Base-by-base conservation (phyloP, 2,888 invertebrate genomes). In the Eulithis testata region DNA sequence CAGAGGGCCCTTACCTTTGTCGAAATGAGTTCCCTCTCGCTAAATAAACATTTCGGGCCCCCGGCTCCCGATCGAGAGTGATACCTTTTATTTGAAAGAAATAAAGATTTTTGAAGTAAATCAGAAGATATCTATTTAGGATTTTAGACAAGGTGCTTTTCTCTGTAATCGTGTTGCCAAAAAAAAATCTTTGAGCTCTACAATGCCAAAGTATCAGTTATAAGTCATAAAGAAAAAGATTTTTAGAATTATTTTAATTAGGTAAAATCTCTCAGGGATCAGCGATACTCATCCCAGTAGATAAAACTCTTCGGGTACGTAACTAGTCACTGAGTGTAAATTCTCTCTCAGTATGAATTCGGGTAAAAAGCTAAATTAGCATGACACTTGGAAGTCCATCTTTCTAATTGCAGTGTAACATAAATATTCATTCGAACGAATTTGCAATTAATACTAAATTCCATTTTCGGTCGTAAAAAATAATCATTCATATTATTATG, bases 311-410 rank as follows among this genome's bases (percentile, higher is more conserved):
- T 40, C 9, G 9, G 8, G 4, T 40, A 40, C 21, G 8, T 40
- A 11, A 40, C 8, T 40, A 21, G 49, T 44, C 3, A 49, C 49
- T n/a, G 9, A 21, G 3, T 21, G 49, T 50, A 27, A 37, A 45
- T 44, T 14, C 21, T 45, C 62, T 36, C 12, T 45, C 36, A 45
- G 64, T 66, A 73, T 68, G 69, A 70, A 71, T 76, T 71, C 50
- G 61, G 69, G 68, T 65, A 71, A 76, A 78, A 77, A 75, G 72
- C 72, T 64, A 60, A 65, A 76, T 78, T 74, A 70, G 69, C 76
- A 74, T 74, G 73, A 74, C 68, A 74, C 72, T 75, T 63, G 65
- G 69, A 76, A 76, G 75, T 76, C 78, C 76, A 76, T 78, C 76
- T 75, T 69, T 70, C 73, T 80, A 80, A 78, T 79, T 78, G 76